These are phyloP conservation scores for Ciona savignyi DNA, from an alignment of 23 tunicate genomes.

Conservation along the genomic window DNA sequence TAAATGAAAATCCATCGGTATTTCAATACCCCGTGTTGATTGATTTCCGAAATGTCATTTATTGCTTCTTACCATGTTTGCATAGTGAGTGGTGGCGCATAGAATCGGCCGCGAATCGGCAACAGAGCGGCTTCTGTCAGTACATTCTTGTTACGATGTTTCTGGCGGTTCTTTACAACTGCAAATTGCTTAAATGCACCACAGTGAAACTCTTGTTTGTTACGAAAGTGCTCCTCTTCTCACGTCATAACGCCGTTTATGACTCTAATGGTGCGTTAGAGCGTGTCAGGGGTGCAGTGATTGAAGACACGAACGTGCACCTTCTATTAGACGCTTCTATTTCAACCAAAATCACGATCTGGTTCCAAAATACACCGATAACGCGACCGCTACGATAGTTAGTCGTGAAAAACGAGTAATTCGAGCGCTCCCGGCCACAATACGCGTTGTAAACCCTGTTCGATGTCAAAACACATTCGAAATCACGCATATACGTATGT, in stretches of 20 bases:
- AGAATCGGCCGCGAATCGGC: neutral
- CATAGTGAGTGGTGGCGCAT: neutral
- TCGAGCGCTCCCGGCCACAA: neutral
- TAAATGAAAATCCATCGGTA: neutral
- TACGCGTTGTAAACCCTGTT: neutral
- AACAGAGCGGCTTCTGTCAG: neutral
- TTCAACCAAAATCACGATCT: neutral
- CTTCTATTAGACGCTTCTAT: neutral
- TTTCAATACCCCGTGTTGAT: neutral
- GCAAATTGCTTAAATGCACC: neutral
- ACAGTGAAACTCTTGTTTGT: neutral
- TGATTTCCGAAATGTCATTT: neutral
- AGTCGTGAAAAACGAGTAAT: too few species aligned
- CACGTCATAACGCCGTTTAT: slow-evolving; percentile 1
- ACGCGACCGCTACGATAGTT: too few species aligned
- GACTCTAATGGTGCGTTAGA: slow-evolving; percentile 32
- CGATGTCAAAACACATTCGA: neutral
- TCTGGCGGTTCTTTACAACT: neutral
- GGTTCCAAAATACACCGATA: too few species aligned
- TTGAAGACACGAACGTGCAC: slow-evolving; percentile 7
- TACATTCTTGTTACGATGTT: neutral
- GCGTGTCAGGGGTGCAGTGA: slow-evolving; percentile 32
- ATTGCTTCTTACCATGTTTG: neutral
- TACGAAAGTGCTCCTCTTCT: neutral
- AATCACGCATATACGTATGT: slow-evolving; percentile 23